Percentiles rank a stretch among this genome's conserved stretches.
phyloP scores from a whole-genome alignment of 1,140 invertebrate species.

The Cecropterus lyciades region DNA sequence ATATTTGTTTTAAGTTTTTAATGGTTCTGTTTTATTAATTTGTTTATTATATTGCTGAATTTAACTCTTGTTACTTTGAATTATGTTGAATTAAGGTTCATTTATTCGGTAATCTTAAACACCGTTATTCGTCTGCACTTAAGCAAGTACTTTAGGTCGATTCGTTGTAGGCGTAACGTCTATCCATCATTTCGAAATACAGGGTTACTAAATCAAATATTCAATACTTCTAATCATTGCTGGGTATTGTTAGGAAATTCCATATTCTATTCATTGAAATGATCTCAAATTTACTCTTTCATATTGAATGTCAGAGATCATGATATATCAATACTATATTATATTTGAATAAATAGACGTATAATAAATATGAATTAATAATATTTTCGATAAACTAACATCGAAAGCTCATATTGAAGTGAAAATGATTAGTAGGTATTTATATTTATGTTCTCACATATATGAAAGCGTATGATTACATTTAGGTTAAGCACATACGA shows the following conservation, averaged over 20 bases:
- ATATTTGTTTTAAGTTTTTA: too few relatives aligned
- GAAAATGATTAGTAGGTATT: background rate
- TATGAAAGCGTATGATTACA: background rate
- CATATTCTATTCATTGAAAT: conserved; percentile 10
- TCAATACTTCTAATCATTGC: conserved; percentile 45
- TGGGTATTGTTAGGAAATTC: conserved; percentile 38
- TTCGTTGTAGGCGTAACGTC: conserved; percentile 30
- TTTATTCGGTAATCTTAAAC: too few relatives aligned
- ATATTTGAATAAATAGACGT: background rate
- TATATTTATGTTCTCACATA: background rate
- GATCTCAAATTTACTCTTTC: conserved; percentile 4
- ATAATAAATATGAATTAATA: background rate
- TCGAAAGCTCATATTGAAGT: too few relatives aligned
- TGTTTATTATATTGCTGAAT: too few relatives aligned
- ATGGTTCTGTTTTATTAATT: too few relatives aligned
- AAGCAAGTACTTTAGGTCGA: too few relatives aligned
- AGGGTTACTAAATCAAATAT: conserved; percentile 35
- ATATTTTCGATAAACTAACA: too few relatives aligned
- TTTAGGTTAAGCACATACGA: conserved; percentile 15
- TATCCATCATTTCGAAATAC: conserved; percentile 44
- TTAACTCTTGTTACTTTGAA: too few relatives aligned
- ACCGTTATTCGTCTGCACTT: too few relatives aligned
- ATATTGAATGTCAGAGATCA: conserved; percentile 21
- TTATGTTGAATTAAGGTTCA: too few relatives aligned
- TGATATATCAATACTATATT: background rate